Evolutionary conservation across 2,888 invertebrate species (phyloP).

Genomic region (Macrophya annulata): DNA sequence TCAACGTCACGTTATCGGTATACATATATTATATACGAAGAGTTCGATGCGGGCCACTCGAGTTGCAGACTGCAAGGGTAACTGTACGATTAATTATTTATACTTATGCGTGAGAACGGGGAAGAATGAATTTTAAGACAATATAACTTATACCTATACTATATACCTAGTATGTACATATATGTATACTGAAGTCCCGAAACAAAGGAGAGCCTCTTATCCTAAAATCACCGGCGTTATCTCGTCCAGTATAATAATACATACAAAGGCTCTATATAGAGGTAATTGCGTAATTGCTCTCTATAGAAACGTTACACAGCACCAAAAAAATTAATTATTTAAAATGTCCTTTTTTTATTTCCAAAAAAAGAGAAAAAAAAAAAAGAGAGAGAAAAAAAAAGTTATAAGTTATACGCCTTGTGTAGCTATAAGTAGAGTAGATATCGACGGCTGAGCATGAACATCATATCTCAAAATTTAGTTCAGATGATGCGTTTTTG

Average conservation of each 20-base stretch:
- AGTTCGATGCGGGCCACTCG: too few relatives aligned
- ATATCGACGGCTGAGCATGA: too few relatives aligned
- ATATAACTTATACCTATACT: background rate
- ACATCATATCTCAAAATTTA: too few relatives aligned
- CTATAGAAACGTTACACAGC: background rate
- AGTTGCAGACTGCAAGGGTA: background rate
- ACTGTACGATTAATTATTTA: background rate
- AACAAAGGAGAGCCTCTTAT: conserved; percentile 29
- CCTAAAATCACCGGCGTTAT: conserved; percentile 13
- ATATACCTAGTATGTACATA: background rate
- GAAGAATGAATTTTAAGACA: background rate
- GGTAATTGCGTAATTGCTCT: conserved; percentile 11
- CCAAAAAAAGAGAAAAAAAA: too few relatives aligned
- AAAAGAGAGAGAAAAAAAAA: too few relatives aligned
- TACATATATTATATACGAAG: too few relatives aligned
- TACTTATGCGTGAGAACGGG: background rate
- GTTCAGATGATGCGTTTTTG: too few relatives aligned
- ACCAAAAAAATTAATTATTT: too few relatives aligned
- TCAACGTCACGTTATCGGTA: too few relatives aligned
- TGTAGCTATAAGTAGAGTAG: too few relatives aligned
- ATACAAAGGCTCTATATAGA: background rate
- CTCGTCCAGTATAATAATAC: background rate
- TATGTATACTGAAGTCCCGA: background rate
- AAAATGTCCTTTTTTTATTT: too few relatives aligned
- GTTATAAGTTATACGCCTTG: too few relatives aligned